Percentiles rank a stretch among this genome's conserved stretches.
Conservation (phyloP, 2,797 vertebrate genomes). For the Epinephelus awoara region DNA sequence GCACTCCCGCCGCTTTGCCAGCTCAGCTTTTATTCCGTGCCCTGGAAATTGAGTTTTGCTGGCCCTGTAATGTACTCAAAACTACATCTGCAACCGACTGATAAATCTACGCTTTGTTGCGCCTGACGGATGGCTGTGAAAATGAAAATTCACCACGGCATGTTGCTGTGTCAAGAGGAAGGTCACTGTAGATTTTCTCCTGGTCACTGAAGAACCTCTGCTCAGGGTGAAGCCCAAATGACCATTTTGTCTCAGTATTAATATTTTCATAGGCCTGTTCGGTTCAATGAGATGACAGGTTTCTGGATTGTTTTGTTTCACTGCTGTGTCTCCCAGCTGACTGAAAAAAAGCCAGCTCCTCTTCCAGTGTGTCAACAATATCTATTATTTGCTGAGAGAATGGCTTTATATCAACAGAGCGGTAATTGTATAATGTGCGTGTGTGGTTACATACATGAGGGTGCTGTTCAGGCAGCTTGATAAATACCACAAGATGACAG, state of each 20-base stretch:
- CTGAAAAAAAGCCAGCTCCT: slow-evolving; percentile 34
- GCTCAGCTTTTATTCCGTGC: slow-evolving; percentile 80
- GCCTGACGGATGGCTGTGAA: slow-evolving; percentile 75
- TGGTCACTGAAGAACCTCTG: slow-evolving; percentile 31
- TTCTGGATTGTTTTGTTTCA: slow-evolving; percentile 50
- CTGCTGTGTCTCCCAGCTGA: slow-evolving; percentile 23
- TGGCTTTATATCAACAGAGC: slow-evolving; percentile 53
- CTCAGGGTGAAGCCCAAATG: slow-evolving; percentile 32
- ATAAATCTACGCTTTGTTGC: slow-evolving; percentile 81
- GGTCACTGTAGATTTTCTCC: slow-evolving; percentile 62
- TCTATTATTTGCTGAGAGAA: slow-evolving; percentile 65
- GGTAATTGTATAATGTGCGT: slow-evolving; percentile 46
- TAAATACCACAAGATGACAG: slow-evolving; percentile 68
- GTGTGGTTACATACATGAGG: slow-evolving; percentile 43
- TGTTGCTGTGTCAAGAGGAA: slow-evolving; percentile 73
- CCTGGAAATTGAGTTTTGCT: slow-evolving; percentile 82
- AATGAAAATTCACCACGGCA: slow-evolving; percentile 73
- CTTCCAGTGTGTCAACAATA: slow-evolving; percentile 56
- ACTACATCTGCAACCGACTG: slow-evolving; percentile 82
- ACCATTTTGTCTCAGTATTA: slow-evolving; percentile 47
- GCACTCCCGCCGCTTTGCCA: slow-evolving; percentile 75
- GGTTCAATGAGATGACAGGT: slow-evolving; percentile 44
- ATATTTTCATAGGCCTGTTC: slow-evolving; percentile 51
- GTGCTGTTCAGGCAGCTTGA: slow-evolving; percentile 45
- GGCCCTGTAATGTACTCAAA: slow-evolving; percentile 80